Evolutionary conservation across 30 jellyfish, hydroid and myxozoan species (phyloP).

Genomic region (Haliclystus octoradiatus): DNA sequence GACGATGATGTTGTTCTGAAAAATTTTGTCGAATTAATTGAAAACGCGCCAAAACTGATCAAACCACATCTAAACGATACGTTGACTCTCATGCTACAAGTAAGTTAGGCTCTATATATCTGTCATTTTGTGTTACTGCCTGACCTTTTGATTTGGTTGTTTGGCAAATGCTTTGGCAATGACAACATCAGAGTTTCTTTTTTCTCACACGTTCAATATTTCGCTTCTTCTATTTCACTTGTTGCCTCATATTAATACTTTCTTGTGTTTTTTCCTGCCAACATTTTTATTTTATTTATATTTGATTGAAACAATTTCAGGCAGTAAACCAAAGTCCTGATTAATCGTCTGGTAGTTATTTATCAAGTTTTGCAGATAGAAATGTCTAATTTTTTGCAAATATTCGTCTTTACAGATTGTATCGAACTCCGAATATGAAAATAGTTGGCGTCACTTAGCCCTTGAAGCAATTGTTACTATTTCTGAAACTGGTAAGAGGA

Average conservation of each 20-base stretch:
- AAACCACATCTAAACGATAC: slow-evolving; percentile 44
- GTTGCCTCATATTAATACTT: background rate
- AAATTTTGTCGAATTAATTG: slow-evolving; percentile 88
- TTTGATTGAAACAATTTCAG: background rate
- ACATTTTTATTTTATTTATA: background rate
- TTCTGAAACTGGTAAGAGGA: slow-evolving; percentile 72
- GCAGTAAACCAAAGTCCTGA: background rate
- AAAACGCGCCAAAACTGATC: slow-evolving; percentile 58
- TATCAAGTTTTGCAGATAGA: background rate
- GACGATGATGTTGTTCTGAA: slow-evolving; percentile 73
- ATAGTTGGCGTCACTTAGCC: slow-evolving; percentile 80
- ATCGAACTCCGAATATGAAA: slow-evolving; percentile 49
- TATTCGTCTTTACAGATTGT: slow-evolving; percentile 49
- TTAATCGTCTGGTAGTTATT: background rate
- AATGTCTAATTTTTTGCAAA: too few species aligned
- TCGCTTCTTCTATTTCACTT: background rate
- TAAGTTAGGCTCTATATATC: background rate
- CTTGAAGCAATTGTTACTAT: slow-evolving; percentile 85
- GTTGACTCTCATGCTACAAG: slow-evolving; percentile 66
- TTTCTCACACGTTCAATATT: too few species aligned
- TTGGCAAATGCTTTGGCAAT: background rate
- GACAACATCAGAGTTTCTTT: background rate
- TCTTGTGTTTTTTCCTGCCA: background rate
- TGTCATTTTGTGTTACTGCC: background rate
- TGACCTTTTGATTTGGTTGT: background rate